A percentile compares a stretch with the other conserved stretches of the same genome.
phyloP scores from a whole-genome alignment of 2,888 invertebrate species.

The Melangyna quadrimaculata region DNA sequence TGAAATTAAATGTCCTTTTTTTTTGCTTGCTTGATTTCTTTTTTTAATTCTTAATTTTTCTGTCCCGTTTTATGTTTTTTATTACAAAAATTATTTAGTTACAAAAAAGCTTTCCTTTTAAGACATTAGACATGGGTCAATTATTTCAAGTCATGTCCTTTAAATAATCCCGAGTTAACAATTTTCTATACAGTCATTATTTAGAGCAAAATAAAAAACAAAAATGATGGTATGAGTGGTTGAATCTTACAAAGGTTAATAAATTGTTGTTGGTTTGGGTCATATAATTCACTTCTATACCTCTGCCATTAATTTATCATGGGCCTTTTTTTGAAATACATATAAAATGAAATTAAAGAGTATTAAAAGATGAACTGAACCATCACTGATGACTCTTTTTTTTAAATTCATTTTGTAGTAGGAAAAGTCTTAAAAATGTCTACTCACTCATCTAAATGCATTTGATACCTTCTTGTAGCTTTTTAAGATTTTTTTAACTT shows the following conservation, averaged over 20 bases:
- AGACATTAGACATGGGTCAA: background rate
- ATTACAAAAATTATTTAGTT: background rate
- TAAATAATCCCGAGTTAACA: background rate
- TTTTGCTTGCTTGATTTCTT: background rate
- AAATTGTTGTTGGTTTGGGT: background rate
- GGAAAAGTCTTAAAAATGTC: background rate
- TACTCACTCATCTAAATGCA: background rate
- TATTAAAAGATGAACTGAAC: conserved; percentile 1
- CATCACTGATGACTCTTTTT: background rate
- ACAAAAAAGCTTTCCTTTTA: background rate
- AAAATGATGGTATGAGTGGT: background rate
- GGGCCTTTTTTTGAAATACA: background rate
- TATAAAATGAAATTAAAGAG: background rate
- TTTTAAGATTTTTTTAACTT: background rate
- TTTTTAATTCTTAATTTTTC: background rate
- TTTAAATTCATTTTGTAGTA: background rate
- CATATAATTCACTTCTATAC: background rate
- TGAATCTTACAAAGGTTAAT: background rate
- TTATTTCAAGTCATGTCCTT: background rate
- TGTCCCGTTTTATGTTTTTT: background rate
- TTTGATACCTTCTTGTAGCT: conserved; percentile 6
- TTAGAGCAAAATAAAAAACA: background rate
- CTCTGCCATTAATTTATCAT: background rate
- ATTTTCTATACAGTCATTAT: background rate
- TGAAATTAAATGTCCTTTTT: background rate